Conservation (phyloP, 2,113 vertebrate genomes). For the Probosciger aterrimus region DNA sequence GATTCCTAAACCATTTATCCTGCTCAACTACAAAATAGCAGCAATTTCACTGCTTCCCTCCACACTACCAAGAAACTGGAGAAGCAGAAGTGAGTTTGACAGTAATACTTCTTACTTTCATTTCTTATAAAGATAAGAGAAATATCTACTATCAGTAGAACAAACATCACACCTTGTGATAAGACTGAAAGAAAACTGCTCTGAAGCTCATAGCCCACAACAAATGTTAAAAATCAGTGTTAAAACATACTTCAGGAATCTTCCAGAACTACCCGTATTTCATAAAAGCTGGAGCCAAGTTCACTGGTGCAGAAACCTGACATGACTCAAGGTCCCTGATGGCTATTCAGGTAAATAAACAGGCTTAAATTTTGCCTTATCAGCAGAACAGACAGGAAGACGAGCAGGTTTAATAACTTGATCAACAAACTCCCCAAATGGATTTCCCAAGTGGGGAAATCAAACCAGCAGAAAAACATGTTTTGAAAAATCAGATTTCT, state of each 20-base stretch:
- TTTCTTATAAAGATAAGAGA: neutral
- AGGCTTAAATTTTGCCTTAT: neutral
- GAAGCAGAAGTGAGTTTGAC: neutral
- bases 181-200: neutral
- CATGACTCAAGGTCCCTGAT: neutral
- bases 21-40: neutral
- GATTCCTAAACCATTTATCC: neutral
- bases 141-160: neutral
- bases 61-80: neutral
- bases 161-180: fast-evolving
- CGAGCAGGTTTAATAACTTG: neutral
- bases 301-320: neutral
- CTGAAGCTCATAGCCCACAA: neutral
- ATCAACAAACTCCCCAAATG: neutral
- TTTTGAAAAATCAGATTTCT: neutral
- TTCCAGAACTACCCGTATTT: neutral
- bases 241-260: neutral
- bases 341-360: neutral
- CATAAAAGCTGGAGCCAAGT: neutral
- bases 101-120: neutral
- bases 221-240: neutral
- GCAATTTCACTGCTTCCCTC: neutral
- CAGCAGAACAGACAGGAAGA: neutral
- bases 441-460: neutral
- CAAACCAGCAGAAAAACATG: neutral